Evolutionary conservation across 2,888 invertebrate genomes (phyloP), one percentile per base, ranked within the genome.

Genomic region (Bugula neritina): DNA sequence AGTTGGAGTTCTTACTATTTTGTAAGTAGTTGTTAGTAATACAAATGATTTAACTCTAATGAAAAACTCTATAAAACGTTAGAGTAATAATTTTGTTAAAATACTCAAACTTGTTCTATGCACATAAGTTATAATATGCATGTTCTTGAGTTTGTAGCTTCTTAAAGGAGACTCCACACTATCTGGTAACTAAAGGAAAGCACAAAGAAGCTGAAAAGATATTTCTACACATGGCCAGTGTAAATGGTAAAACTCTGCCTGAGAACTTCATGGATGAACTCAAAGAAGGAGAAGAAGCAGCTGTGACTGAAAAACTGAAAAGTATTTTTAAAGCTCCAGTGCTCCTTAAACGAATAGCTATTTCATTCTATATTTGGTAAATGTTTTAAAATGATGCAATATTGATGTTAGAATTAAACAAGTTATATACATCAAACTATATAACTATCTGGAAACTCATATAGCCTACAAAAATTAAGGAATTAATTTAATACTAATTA

Each of bases 241-340:
- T 63, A n/a, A 63, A 63, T 63, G 63, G 63, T 25, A 63, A 31
- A 63, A 63, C 63, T 63, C 31, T 63, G n/a, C 63, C 63, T 5
- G 31, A 63, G 5, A 27, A 63, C n/a, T 34, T 63, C 5, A 63
- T 63, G 31, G 63, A 63, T 2, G 17, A 63, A 63, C 5, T 63
- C 5, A 63, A 63, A 63, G 63, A 63, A 34, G 63, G 27, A 10
- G 63, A 31, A 63, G 63, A 63, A 31, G 27, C 63, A 31, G 63
- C 63, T 2, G 63, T 34, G 31, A 29, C 27, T 17, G 63, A 63
- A 31, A 63, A 63, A 34, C 63, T 63, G 31, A 31, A 13, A 5
- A 31, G 13, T 25, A 63, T 63, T 25, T 13, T 63, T 31, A 21
- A 63, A 13, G 63, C 63, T 5, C 63, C 63, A 27, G 63, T 63